phyloP scores from a whole-genome alignment of 2,888 invertebrate genomes.

The Calephelis perditalis region DNA sequence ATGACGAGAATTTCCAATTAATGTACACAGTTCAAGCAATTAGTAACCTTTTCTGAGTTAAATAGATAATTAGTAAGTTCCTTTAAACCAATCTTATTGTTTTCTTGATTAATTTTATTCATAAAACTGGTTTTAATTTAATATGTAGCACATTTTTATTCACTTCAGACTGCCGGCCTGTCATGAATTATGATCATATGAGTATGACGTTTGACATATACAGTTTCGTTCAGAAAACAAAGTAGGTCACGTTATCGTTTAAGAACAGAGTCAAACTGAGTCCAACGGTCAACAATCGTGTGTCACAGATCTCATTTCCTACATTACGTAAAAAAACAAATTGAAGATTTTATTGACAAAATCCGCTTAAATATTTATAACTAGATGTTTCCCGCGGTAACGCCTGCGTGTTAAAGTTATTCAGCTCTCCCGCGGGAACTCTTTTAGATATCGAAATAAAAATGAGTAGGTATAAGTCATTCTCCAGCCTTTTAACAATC shows the following conservation, averaged over 20 bases:
- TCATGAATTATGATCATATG: slow-evolving; percentile 9
- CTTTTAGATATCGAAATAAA: too few relatives aligned
- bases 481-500: too few relatives aligned
- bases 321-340: too few relatives aligned
- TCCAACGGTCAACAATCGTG: too few relatives aligned
- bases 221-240: slow-evolving; percentile 1
- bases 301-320: too few relatives aligned
- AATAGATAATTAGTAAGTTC: too few relatives aligned
- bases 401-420: too few relatives aligned
- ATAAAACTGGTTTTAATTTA: slow-evolving; percentile 3
- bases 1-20: slow-evolving; percentile 18
- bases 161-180: slow-evolving; percentile 2
- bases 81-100: background rate
- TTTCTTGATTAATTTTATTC: slow-evolving; percentile 9
- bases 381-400: too few relatives aligned
- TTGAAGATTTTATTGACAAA: too few relatives aligned
- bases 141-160: background rate
- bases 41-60: background rate
- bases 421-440: too few relatives aligned
- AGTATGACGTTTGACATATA: background rate
- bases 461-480: too few relatives aligned
- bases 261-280: background rate
- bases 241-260: slow-evolving; percentile 7
- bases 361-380: too few relatives aligned
- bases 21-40: slow-evolving; percentile 3